Evolutionary conservation across 2,888 invertebrate genomes (phyloP).

Genomic region (Hyalella azteca): DNA sequence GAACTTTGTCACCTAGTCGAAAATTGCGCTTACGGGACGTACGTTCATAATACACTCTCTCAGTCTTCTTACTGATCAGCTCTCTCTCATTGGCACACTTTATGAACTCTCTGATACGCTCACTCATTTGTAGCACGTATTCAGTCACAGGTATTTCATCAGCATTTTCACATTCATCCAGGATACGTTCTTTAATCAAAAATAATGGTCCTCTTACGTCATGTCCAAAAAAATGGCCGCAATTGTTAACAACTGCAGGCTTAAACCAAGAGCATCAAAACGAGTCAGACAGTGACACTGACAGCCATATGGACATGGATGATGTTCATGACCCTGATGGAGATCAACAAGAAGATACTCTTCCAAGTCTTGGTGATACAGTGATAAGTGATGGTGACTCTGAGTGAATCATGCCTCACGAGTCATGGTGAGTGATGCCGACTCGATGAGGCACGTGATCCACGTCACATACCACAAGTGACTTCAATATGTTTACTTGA

Average conservation of each 20-base stretch:
- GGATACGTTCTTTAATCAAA: conserved; percentile 8
- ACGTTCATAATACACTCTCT: conserved; percentile 11
- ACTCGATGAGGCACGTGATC: too few species aligned
- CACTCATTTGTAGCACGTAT: neutral
- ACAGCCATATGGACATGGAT: neutral
- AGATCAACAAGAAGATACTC: neutral
- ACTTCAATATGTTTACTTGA: too few species aligned
- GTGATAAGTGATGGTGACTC: conserved; percentile 11
- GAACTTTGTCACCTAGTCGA: neutral
- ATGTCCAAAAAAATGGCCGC: conserved; percentile 3
- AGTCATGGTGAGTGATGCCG: too few species aligned
- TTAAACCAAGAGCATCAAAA: conserved; percentile 8
- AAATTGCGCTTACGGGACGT: neutral
- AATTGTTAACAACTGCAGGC: too few species aligned
- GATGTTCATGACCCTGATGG: neutral
- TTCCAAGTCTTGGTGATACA: neutral
- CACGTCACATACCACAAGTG: too few species aligned
- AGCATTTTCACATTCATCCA: neutral
- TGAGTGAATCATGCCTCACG: too few species aligned
- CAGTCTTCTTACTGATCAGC: neutral
- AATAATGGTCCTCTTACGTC: conserved; percentile 26
- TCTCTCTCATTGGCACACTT: neutral
- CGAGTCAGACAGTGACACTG: neutral
- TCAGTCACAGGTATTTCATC: neutral
- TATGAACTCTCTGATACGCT: neutral